Percentiles rank a stretch among this genome's conserved stretches.
Evolutionary conservation across 2,113 vertebrate genomes (phyloP).

Genomic region (Sylvietta virens): DNA sequence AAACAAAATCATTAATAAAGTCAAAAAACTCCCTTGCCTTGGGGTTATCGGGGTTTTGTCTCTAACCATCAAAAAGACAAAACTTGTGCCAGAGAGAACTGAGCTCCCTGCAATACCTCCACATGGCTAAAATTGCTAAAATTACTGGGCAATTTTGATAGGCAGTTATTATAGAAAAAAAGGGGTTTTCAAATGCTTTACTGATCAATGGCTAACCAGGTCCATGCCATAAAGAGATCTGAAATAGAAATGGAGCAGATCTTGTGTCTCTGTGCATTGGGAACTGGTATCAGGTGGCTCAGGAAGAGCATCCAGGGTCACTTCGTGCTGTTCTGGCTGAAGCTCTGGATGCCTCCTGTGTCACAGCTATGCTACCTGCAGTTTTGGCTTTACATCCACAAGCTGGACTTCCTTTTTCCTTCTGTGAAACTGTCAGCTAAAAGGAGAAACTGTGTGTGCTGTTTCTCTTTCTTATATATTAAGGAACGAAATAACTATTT

Average conservation of each 20-base stretch:
- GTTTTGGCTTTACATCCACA: neutral
- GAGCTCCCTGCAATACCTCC: neutral
- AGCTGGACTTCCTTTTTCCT: neutral
- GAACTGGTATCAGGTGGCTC: neutral
- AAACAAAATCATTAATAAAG: neutral
- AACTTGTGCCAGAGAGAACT: neutral
- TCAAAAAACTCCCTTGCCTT: neutral
- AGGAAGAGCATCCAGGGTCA: neutral
- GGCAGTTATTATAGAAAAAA: neutral
- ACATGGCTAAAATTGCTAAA: neutral
- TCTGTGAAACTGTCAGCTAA: neutral
- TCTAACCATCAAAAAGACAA: neutral
- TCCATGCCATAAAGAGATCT: neutral
- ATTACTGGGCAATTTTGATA: neutral
- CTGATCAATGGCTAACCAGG: neutral
- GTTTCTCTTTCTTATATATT: neutral
- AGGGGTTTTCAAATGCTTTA: neutral
- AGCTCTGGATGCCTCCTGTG: neutral
- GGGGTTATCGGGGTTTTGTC: neutral
- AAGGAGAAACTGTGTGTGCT: neutral
- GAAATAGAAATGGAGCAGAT: conserved; percentile 17
- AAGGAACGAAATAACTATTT: neutral
- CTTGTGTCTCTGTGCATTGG: neutral
- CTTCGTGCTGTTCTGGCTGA: neutral
- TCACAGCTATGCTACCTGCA: neutral